These are phyloP conservation scores for Heliconius nattereri DNA, from an alignment of 1,140 invertebrate species.

Conservation along the genomic window DNA sequence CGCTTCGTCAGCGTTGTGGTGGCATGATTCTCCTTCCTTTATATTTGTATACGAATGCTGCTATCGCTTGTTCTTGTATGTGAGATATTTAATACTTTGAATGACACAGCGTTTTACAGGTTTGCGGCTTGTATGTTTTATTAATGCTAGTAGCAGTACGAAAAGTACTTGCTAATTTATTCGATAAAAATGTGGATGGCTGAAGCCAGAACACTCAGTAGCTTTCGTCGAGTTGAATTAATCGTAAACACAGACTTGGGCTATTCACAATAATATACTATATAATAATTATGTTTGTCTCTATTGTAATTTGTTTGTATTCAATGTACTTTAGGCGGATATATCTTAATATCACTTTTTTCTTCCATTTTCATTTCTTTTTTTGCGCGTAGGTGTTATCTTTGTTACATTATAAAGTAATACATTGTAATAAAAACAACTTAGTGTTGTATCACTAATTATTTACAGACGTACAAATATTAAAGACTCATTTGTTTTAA, in stretches of 20 bases:
- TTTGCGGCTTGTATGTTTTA: background rate
- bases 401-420: background rate
- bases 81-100: conserved; percentile 5
- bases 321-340: background rate
- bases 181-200: background rate
- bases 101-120: background rate
- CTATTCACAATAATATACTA: background rate
- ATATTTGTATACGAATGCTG: conserved; percentile 13
- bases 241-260: background rate
- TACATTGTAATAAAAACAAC: background rate
- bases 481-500: background rate
- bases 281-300: background rate
- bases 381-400: too few relatives aligned
- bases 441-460: background rate
- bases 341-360: background rate
- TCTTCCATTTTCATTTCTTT: too few relatives aligned
- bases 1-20: conserved; percentile 20
- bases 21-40: conserved; percentile 23
- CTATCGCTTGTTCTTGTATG: conserved; percentile 3
- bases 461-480: background rate
- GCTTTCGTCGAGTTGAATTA: background rate
- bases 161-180: too few relatives aligned
- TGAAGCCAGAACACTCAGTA: background rate
- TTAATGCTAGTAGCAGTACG: background rate
- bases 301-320: background rate